Conservation (phyloP, 2,888 invertebrate species). For the Hirtodrosophila histrioides region DNA sequence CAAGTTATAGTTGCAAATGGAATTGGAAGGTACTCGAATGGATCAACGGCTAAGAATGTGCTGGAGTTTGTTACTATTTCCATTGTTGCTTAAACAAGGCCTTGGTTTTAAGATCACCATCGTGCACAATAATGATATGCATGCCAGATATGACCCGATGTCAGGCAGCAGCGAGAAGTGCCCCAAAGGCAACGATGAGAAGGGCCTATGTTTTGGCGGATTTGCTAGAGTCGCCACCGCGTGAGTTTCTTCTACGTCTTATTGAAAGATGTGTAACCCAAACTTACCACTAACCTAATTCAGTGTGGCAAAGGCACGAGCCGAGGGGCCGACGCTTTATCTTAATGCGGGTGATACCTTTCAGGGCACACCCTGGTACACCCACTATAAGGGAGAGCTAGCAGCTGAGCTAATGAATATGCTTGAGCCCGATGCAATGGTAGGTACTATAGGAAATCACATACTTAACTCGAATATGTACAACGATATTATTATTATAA, state of each 20-base stretch:
- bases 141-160: conserved; percentile 91
- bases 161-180: conserved; percentile 87
- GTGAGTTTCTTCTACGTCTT: conserved; percentile 43
- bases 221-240: conserved; percentile 88
- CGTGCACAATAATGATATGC: conserved; percentile 95
- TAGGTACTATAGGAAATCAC: conserved; percentile 84
- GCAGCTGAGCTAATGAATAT: conserved; percentile 90
- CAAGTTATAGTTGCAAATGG: not conserved
- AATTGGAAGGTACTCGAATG: too few species aligned
- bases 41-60: not conserved
- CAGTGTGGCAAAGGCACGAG: conserved; percentile 31
- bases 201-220: conserved; percentile 91
- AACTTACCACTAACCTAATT: not conserved
- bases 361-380: conserved; percentile 93
- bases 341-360: conserved; percentile 95
- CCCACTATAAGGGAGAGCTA: conserved; percentile 91
- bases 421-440: conserved; percentile 92
- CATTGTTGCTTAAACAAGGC: not conserved
- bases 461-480: not conserved
- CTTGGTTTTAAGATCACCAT: conserved; percentile 82
- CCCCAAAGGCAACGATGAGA: conserved; percentile 85
- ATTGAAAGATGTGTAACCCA: not conserved
- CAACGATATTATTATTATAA: not conserved
- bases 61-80: conserved; percentile 10
- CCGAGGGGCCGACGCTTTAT: conserved; percentile 85